These are phyloP conservation scores for Nerophis ophidion DNA, from an alignment of 2,113 vertebrate species.

Conservation along the genomic window DNA sequence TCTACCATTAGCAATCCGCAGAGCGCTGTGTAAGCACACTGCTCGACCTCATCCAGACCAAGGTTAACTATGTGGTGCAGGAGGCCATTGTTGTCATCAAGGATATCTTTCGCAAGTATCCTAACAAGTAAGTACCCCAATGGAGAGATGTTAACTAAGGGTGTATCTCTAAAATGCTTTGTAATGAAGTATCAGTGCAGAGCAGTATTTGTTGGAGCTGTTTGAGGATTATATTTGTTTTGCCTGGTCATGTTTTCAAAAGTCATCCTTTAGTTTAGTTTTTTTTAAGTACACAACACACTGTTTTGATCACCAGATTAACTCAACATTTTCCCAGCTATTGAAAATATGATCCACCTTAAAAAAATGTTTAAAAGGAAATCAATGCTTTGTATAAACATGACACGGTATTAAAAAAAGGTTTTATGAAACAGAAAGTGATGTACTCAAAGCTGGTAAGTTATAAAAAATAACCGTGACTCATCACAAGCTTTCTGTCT, in stretches of 20 bases:
- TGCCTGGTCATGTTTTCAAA: not conserved
- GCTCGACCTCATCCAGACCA: slow-evolving; percentile 95
- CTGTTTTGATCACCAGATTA: no score
- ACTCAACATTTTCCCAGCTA: no score
- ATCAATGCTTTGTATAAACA: not conserved
- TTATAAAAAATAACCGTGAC: not conserved
- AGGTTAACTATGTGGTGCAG: slow-evolving; percentile 97
- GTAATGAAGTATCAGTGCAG: not conserved
- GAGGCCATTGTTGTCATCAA: slow-evolving; percentile 98
- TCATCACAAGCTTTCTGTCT: not conserved
- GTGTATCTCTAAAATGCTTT: not conserved
- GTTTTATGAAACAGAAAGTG: not conserved
- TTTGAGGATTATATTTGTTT: not conserved
- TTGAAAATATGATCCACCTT: no score
- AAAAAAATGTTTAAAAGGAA: no score
- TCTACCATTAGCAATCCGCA: slow-evolving; percentile 83
- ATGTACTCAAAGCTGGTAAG: not conserved
- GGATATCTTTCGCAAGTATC: slow-evolving; percentile 99
- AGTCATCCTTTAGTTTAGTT: no score
- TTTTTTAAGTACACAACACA: no score
- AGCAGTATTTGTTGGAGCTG: not conserved
- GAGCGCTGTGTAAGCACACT: slow-evolving; percentile 95
- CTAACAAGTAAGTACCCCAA: slow-evolving; percentile 85
- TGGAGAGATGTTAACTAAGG: not conserved
- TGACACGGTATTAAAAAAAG: no score